Conservation (phyloP, 2,797 vertebrate species). For the Acrocephalus scirpaceus region DNA sequence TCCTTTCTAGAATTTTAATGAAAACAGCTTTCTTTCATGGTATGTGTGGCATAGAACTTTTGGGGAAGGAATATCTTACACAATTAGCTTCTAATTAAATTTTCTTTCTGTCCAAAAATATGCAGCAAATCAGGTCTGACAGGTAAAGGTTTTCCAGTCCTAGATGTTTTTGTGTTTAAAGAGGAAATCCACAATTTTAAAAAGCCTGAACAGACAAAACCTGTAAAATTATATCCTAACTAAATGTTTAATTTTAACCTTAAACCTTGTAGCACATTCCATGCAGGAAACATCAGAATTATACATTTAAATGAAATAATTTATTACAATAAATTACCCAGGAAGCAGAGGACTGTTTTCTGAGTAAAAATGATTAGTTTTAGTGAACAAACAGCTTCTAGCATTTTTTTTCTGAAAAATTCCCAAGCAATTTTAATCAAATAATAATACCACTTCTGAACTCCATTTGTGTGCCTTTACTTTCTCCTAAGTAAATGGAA, state of each 20-base stretch:
- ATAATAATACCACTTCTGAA: background rate
- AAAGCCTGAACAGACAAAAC: background rate
- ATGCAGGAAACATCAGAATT: background rate
- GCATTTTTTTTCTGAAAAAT: background rate
- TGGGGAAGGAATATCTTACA: background rate
- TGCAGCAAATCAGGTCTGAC: background rate
- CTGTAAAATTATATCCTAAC: background rate
- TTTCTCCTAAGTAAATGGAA: background rate
- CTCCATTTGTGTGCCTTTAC: background rate
- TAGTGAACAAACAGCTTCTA: background rate
- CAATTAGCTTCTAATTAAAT: background rate
- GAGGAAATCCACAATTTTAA: background rate
- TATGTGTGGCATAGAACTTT: background rate
- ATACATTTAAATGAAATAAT: background rate
- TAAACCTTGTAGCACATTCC: background rate
- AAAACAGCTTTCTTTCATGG: background rate
- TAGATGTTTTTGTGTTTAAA: background rate
- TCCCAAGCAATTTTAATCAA: background rate
- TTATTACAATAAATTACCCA: background rate
- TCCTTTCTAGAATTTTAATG: background rate
- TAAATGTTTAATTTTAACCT: background rate
- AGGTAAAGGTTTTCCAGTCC: background rate
- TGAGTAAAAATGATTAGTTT: background rate
- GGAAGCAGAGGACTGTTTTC: background rate
- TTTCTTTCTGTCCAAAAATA: background rate